Base-by-base conservation (phyloP, 2,113 vertebrate species). In the Marcusenius ussheri region DNA sequence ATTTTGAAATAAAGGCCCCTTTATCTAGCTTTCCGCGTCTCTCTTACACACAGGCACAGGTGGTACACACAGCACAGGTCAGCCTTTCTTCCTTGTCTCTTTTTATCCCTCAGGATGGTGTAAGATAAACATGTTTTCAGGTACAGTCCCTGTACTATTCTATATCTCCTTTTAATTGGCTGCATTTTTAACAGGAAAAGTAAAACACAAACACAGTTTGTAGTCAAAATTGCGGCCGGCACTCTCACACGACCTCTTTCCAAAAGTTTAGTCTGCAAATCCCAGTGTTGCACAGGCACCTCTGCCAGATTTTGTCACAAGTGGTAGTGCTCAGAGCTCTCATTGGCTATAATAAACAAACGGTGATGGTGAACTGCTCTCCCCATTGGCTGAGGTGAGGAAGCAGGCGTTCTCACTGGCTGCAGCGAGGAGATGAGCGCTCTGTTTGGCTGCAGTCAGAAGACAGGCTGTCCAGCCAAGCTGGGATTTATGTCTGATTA, bases 111-210 rank as follows among this genome's bases (percentile, higher is more conserved):
- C 88, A 31, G 27, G n/a, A 80, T 45, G 47, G 88, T 62, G 15
- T 66, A 24, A 56, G 70, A 45, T 24, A 15, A 39, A 39, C 8
- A 70, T 62, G 66, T n/a, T 31, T 87, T 31, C n/a, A 86, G 88
- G n/a, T 77, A 27, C 42, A 45, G 17, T 42, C 35, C 31, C 58
- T 74, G 24, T 19, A 46, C 31, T 11, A 21, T 66, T n/a, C 3
- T 62, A 10, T 39, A 85, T 84, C 74, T 88, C 53, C 46, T 53
- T 90, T 88, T 93, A 95, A 94, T 94, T 94, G 91, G 92, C 58
- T 90, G 90, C 93, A 93, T 94, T 95, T 93, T 93, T 93, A 92
- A 91, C 91, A 93, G 93, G 93, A 21, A 95, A 94, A 93, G 83
- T 77, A 84, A 91, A 93, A 91, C 89, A 93, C 92, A 95, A 93